Conservation (phyloP, 1,140 invertebrate genomes). For the Drosophila simulans region DNA sequence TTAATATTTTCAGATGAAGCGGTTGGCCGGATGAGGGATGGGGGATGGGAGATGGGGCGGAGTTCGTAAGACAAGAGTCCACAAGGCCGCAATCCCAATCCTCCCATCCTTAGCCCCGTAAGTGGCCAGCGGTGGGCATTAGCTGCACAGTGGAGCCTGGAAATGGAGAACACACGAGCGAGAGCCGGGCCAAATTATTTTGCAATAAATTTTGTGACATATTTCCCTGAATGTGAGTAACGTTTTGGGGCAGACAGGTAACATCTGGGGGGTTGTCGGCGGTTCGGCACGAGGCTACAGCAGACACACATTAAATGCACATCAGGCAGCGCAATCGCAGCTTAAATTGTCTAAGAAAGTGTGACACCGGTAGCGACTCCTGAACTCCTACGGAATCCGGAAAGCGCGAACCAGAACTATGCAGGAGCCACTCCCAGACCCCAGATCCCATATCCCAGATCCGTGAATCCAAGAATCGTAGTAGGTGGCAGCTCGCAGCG, state of each 20-base stretch:
- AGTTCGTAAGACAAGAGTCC: slow-evolving; percentile 8
- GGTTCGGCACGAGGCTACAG: neutral
- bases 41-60: neutral
- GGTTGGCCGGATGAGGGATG: neutral
- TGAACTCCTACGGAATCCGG: slow-evolving; percentile 31
- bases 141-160: neutral
- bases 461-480: neutral
- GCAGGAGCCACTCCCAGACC: neutral
- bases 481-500: neutral
- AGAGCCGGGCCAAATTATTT: slow-evolving; percentile 66
- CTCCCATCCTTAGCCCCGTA: no score
- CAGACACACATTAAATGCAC: slow-evolving; percentile 66
- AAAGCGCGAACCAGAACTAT: slow-evolving; percentile 1
- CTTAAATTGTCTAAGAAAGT: slow-evolving; percentile 73
- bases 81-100: neutral
- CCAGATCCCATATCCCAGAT: no score
- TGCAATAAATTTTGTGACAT: slow-evolving; percentile 84
- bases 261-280: slow-evolving; percentile 61
- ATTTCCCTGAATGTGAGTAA: slow-evolving; percentile 75
- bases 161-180: slow-evolving; percentile 7
- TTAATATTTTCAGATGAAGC: slow-evolving; percentile 76
- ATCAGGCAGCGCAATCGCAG: slow-evolving; percentile 64
- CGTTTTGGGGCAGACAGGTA: slow-evolving; percentile 69
- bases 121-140: slow-evolving; percentile 23
- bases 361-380: slow-evolving; percentile 38